Conservation (phyloP, 2,888 invertebrate species). For the Platerodrilus igneus region DNA sequence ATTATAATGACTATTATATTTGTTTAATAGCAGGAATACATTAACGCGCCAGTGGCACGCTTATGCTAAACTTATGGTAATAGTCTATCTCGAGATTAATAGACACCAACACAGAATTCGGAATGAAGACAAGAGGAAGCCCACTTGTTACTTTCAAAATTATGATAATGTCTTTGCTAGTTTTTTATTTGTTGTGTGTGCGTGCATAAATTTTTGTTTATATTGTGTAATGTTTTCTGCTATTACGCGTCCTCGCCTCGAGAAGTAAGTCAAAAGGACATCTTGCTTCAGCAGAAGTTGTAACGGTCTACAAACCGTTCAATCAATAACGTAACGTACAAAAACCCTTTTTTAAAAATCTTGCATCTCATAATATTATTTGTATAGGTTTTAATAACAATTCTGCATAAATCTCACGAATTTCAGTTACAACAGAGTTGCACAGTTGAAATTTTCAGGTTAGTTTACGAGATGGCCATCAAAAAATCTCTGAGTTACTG, state of each 20-base stretch:
- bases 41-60: slow-evolving; percentile 38
- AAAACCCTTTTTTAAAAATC: slow-evolving; percentile 1
- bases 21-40: slow-evolving; percentile 36
- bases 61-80: slow-evolving; percentile 43
- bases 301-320: slow-evolving; percentile 8
- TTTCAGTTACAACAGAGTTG: slow-evolving; percentile 39
- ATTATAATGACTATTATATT: slow-evolving; percentile 35
- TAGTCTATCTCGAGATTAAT: slow-evolving; percentile 39
- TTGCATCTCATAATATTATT: slow-evolving; percentile 16
- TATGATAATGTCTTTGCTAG: slow-evolving; percentile 28
- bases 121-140: slow-evolving; percentile 26
- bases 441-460: slow-evolving; percentile 38
- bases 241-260: neutral
- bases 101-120: slow-evolving; percentile 33
- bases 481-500: slow-evolving; percentile 37
- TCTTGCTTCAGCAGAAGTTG: neutral
- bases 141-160: slow-evolving; percentile 26
- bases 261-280: neutral
- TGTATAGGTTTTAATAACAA: slow-evolving; percentile 15
- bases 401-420: slow-evolving; percentile 43
- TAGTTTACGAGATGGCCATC: slow-evolving; percentile 7
- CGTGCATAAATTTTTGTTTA: too few relatives aligned
- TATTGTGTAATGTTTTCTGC: neutral
- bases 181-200: slow-evolving; percentile 20
- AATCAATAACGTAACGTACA: neutral